Evolutionary conservation across 2,797 vertebrate species (phyloP).

Genomic region (Pseudocheirus occidentalis): DNA sequence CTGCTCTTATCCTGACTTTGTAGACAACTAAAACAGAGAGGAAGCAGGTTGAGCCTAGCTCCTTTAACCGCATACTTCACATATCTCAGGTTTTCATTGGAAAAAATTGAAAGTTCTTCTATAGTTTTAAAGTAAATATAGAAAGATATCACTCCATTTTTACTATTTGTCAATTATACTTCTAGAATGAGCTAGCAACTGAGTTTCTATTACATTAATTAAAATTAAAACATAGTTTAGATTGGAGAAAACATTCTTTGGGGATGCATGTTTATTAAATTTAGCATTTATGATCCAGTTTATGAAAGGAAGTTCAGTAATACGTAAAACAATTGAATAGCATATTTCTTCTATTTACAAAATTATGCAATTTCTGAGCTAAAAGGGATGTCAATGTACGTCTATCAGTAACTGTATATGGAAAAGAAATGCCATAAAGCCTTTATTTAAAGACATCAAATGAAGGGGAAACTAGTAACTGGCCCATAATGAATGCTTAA

Average conservation of each 20-base stretch:
- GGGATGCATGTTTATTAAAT: neutral
- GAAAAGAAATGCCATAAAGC: neutral
- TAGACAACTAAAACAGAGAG: neutral
- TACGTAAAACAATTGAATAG: neutral
- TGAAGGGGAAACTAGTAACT: neutral
- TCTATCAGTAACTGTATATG: neutral
- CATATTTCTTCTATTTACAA: neutral
- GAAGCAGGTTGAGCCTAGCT: neutral
- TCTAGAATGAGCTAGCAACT: neutral
- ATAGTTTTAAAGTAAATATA: neutral
- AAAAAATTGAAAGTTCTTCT: neutral
- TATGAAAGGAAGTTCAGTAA: neutral
- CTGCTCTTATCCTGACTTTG: neutral
- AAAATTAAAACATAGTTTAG: neutral
- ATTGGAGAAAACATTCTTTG: neutral
- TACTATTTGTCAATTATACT: neutral
- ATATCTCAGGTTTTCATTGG: neutral
- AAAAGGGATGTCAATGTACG: neutral
- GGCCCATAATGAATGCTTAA: neutral
- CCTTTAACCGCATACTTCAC: neutral
- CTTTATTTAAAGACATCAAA: neutral
- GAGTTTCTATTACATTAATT: neutral
- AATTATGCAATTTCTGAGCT: neutral
- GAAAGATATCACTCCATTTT: neutral
- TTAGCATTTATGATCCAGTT: neutral